phyloP scores from a whole-genome alignment of 2,797 vertebrate species.

The Acropternis orthonyx region DNA sequence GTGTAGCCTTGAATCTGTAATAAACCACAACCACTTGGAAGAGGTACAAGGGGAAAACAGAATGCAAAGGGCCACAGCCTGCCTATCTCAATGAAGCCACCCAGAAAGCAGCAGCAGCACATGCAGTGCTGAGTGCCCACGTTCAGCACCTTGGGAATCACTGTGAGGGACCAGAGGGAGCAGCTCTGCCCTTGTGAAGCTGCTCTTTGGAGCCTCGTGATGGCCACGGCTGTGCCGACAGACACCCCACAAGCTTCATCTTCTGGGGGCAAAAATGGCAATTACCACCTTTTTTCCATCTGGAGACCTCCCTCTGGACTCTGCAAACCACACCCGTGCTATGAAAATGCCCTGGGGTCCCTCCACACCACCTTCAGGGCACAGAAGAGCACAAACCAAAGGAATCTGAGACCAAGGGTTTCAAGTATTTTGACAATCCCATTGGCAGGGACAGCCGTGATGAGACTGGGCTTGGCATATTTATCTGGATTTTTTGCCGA shows the following conservation, averaged over 20 bases:
- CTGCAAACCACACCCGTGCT: not conserved
- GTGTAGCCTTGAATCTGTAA: not conserved
- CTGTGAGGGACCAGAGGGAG: not conserved
- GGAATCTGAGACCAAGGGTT: too few relatives aligned
- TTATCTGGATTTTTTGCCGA: accelerated
- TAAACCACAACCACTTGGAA: not conserved
- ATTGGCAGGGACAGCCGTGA: too few relatives aligned
- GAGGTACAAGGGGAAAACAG: not conserved
- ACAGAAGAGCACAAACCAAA: not conserved
- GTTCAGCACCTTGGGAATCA: not conserved
- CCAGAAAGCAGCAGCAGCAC: not conserved
- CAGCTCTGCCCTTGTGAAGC: not conserved
- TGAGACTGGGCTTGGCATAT: accelerated
- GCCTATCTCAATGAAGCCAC: accelerated
- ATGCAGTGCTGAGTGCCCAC: accelerated
- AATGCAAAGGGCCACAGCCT: not conserved
- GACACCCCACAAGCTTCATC: accelerated
- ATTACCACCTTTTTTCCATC: not conserved
- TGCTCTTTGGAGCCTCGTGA: not conserved
- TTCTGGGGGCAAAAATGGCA: accelerated
- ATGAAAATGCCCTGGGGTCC: not conserved
- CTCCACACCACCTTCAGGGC: not conserved
- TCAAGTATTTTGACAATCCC: not conserved
- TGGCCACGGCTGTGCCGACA: not conserved
- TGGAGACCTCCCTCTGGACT: not conserved